Percentiles rank a stretch among this genome's conserved stretches.
Evolutionary conservation across 2,797 vertebrate genomes (phyloP).

Genomic region (Corythornis leucogaster): DNA sequence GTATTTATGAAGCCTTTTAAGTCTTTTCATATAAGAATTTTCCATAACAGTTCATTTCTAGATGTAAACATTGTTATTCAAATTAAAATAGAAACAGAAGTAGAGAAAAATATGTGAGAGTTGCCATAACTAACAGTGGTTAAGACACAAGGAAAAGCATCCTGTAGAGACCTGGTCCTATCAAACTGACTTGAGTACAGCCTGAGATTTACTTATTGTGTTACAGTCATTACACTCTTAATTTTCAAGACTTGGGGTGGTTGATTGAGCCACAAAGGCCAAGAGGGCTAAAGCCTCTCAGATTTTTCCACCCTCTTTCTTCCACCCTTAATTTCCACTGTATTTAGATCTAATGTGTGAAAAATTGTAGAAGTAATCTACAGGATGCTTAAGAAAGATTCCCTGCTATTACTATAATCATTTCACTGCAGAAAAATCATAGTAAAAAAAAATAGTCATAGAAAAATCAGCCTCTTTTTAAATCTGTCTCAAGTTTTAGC

Average conservation of each 20-base stretch:
- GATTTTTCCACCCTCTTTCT: background rate
- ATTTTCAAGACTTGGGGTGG: background rate
- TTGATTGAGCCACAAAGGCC: background rate
- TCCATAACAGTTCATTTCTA: background rate
- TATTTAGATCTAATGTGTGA: background rate
- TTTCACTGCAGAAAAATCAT: background rate
- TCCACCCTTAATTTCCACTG: background rate
- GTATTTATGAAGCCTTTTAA: background rate
- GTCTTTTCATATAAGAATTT: background rate
- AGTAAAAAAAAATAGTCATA: too few species aligned
- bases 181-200: background rate
- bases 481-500: background rate
- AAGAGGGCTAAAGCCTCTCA: background rate
- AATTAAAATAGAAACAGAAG: background rate
- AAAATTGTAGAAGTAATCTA: background rate
- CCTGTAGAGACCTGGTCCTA: background rate
- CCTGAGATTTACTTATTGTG: background rate
- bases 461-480: background rate
- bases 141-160: background rate
- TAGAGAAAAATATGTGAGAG: background rate
- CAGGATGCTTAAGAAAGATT: background rate
- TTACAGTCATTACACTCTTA: background rate
- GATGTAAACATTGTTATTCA: background rate
- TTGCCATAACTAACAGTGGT: background rate
- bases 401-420: background rate